Percentiles rank a stretch among this genome's conserved stretches.
Evolutionary conservation across 2,888 invertebrate species (phyloP).

Genomic region (Drosophila peninsularis): DNA sequence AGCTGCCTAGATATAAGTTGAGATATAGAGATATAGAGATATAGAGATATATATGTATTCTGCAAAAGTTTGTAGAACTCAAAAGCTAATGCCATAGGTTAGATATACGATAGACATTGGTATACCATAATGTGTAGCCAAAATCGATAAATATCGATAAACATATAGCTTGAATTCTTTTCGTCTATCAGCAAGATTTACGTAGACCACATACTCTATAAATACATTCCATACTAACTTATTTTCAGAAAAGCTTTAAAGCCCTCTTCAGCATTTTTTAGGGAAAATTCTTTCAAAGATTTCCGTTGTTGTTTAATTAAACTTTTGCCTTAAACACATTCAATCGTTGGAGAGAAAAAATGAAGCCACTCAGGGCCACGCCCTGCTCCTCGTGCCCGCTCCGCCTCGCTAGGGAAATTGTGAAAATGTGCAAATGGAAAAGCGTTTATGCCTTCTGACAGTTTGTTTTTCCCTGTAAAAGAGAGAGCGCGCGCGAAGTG

Average conservation of each 20-base stretch:
- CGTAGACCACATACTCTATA: neutral
- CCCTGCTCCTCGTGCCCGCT: neutral
- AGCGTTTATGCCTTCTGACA: slow-evolving; percentile 3
- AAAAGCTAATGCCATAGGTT: no score
- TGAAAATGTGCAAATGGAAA: slow-evolving; percentile 28
- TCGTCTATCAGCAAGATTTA: neutral
- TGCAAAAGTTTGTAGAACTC: no score
- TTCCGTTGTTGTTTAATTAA: slow-evolving; percentile 16
- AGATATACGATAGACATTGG: no score
- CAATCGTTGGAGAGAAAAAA: neutral
- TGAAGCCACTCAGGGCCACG: neutral
- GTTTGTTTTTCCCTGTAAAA: slow-evolving; percentile 24
- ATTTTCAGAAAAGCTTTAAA: neutral
- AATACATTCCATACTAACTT: neutral
- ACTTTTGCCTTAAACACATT: neutral
- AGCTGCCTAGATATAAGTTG: no score
- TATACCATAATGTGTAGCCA: no score
- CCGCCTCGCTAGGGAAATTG: neutral
- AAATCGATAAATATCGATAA: neutral
- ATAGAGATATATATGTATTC: neutral
- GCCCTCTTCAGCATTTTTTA: neutral
- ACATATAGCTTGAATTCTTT: neutral
- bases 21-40: no score
- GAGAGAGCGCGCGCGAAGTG: slow-evolving; percentile 40
- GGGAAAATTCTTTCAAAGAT: slow-evolving; percentile 3